Base-by-base conservation (phyloP, 2,113 vertebrate species). In the Colaptes auratus region DNA sequence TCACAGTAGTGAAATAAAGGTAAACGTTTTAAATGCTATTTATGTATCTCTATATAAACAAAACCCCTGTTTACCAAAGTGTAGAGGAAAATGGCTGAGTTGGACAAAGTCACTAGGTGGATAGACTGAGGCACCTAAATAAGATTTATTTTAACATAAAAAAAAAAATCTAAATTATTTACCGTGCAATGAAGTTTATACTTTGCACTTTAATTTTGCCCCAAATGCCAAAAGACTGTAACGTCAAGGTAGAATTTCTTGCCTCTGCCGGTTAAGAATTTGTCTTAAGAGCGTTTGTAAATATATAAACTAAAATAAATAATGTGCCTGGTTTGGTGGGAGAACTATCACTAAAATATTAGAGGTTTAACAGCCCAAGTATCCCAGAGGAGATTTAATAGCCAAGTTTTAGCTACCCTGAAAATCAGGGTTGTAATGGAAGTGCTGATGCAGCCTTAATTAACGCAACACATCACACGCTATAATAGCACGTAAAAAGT, bases 181-280 rank as follows among this genome's bases (percentile, higher is more conserved):
- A 67, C 81, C 66, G 96, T 96, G 97, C 96, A 97, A 96, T 97
- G 95, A 95, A 95, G 79, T 95, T 90, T 86, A 91, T 96, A 95
- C 95, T 97, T 97, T 97, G 97, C 97, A 97, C 97, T 97, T 97
- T 95, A 96, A 92, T 93, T 96, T 96, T 96, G 86, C 95, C 95
- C 92, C 63, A 1, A 66, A 96, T 96, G 93, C 97, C 96, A 96
- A 97, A 95, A 97, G 78, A 90, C 84, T 94, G 39, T 80, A 88
- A 88, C 24, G 28, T 95, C 93, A 96, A 92, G 66, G 86, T 89
- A 91, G 90, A 93, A 92, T 86, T 91, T 89, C 80, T 95, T 90
- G 90, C 92, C 90, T 95, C 93, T 95, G 89, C 61, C 73, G 35
- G 70, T 92, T 90, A 65, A 82, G 39, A 93, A 94, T 95, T 95